Evolutionary conservation across 2,797 vertebrate genomes (phyloP).

Genomic region (Acanthurus leucopareius): DNA sequence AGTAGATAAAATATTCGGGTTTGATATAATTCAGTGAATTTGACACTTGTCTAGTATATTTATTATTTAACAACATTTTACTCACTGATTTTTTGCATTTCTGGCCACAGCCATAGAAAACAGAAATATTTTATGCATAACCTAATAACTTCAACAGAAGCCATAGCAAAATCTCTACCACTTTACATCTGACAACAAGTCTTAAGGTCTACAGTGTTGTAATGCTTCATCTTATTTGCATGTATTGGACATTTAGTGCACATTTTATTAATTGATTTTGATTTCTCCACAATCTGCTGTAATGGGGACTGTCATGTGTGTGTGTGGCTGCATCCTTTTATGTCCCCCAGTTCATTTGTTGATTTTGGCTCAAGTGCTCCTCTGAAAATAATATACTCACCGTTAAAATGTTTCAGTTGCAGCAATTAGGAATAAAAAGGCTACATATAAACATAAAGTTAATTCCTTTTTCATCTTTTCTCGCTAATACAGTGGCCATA

Average conservation of each 20-base stretch:
- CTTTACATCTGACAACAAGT: neutral
- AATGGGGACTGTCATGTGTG: neutral
- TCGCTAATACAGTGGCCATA: neutral
- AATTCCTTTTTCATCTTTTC: neutral
- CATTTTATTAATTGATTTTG: neutral
- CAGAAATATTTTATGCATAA: neutral
- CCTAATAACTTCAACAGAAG: neutral
- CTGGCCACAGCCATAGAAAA: neutral
- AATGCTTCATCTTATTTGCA: neutral
- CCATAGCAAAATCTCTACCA: neutral
- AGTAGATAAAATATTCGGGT: neutral
- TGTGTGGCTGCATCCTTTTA: neutral
- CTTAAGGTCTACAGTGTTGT: neutral
- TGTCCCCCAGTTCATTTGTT: conserved; percentile 4
- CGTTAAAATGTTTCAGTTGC: neutral
- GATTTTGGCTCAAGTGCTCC: conserved; percentile 6
- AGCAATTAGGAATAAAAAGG: neutral
- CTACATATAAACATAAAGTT: neutral
- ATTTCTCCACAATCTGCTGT: conserved; percentile 1
- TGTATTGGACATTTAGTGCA: neutral
- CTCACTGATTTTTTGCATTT: neutral
- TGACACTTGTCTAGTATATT: neutral
- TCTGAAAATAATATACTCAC: conserved; percentile 13
- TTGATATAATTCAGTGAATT: neutral
- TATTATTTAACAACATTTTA: neutral